phyloP scores from a whole-genome alignment of 2,113 vertebrate genomes.

The Zeus faber region DNA sequence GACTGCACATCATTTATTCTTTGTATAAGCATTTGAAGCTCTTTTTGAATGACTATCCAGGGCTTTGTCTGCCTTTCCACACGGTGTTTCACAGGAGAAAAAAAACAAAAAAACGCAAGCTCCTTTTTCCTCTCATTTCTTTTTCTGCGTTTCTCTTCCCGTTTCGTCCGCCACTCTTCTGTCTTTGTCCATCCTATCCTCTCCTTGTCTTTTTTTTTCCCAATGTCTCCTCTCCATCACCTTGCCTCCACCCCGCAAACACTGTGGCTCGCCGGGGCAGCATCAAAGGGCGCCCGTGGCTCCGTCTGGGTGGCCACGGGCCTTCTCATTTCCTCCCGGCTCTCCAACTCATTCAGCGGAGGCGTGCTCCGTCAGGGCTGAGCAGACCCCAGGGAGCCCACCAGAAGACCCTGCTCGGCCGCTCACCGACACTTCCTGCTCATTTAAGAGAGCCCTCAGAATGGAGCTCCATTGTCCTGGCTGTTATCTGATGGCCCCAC shows the following conservation, averaged over 20 bases:
- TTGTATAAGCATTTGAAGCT: no score
- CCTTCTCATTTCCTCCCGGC: conserved; percentile 74
- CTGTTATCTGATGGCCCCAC: conserved; percentile 78
- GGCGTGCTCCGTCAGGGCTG: conserved; percentile 71
- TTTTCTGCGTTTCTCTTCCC: neutral
- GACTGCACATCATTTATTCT: no score
- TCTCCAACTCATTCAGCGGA: conserved; percentile 63
- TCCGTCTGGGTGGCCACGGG: conserved; percentile 74
- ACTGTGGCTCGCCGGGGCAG: conserved; percentile 32
- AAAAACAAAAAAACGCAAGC: no score
- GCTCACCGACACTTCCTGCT: conserved; percentile 77
- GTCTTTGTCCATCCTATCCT: neutral
- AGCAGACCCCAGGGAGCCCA: conserved; percentile 72
- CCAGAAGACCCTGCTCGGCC: conserved; percentile 67
- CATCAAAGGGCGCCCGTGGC: conserved; percentile 73
- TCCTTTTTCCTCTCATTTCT: neutral
- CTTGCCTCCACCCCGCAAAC: conserved; percentile 39
- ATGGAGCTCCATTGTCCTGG: conserved; percentile 78
- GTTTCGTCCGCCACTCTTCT: neutral
- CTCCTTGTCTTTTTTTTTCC: neutral
- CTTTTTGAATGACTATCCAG: no score
- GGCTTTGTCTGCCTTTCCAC: no score
- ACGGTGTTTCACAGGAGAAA: no score
- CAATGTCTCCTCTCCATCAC: conserved; percentile 44
- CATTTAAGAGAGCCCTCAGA: conserved; percentile 74